Evolutionary conservation across 2,113 vertebrate species (phyloP).

Genomic region (Chaetura pelagica): DNA sequence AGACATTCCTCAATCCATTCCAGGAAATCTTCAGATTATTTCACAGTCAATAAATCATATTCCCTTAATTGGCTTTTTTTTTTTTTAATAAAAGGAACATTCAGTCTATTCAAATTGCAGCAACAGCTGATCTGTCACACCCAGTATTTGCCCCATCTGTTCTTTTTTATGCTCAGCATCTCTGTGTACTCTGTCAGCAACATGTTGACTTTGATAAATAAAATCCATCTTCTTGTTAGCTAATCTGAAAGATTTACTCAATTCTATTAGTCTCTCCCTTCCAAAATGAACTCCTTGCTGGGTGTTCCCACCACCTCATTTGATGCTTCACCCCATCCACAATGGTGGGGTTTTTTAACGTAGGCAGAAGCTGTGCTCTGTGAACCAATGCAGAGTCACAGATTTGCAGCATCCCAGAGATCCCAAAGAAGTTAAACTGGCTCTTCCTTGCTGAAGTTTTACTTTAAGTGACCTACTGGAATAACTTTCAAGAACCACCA

Average conservation of each 20-base stretch:
- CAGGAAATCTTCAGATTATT: not conserved
- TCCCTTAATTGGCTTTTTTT: not conserved
- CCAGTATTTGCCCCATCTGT: not conserved
- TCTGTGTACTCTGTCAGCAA: not conserved
- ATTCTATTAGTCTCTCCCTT: not conserved
- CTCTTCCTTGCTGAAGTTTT: not conserved
- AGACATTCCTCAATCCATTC: not conserved
- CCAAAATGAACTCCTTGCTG: not conserved
- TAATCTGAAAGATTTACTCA: not conserved
- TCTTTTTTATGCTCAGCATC: not conserved
- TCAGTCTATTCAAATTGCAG: not conserved
- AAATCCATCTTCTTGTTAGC: not conserved
- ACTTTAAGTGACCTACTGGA: not conserved
- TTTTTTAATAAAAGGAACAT: not conserved
- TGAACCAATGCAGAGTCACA: accelerated
- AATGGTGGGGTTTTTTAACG: accelerated
- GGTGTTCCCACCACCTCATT: not conserved
- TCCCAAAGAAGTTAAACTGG: too few relatives aligned
- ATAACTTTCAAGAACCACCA: not conserved
- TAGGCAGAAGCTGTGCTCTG: not conserved
- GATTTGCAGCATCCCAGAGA: not conserved
- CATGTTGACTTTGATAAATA: not conserved
- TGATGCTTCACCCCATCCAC: not conserved
- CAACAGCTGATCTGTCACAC: not conserved
- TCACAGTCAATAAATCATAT: not conserved